A percentile compares a stretch with the other conserved stretches of the same genome.
These are phyloP conservation scores for Pseudopodoces humilis DNA, from an alignment of 2,113 vertebrate species.

Conservation along the genomic window DNA sequence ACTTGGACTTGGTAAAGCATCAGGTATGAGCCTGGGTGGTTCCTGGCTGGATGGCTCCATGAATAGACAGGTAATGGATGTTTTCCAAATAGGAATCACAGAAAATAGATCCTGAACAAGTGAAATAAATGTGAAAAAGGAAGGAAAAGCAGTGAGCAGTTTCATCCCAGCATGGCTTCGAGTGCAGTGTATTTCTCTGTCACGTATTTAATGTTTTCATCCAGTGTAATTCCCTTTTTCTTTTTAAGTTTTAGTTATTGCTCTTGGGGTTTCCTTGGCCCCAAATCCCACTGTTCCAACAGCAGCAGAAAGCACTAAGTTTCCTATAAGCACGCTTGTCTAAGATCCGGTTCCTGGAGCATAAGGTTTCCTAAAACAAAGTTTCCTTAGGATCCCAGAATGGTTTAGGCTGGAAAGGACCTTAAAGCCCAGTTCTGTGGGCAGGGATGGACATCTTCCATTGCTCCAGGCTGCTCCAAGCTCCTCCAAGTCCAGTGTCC, in stretches of 20 bases:
- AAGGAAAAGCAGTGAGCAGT: background rate
- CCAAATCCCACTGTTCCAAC: background rate
- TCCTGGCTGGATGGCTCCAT: background rate
- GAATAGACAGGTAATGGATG: background rate
- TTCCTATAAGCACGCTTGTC: background rate
- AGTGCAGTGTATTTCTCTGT: background rate
- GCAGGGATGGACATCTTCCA: background rate
- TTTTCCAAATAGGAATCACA: background rate
- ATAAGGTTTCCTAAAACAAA: background rate
- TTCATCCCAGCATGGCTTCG: background rate
- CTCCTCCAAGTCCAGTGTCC: background rate
- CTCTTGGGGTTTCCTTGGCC: background rate
- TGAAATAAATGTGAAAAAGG: background rate
- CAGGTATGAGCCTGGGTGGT: background rate
- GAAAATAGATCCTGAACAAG: background rate
- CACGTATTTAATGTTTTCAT: background rate
- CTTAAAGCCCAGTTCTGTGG: background rate
- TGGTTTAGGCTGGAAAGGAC: background rate
- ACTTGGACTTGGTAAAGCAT: no score
- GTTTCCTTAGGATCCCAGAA: background rate
- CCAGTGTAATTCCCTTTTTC: background rate
- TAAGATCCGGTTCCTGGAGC: background rate
- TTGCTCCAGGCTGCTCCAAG: background rate
- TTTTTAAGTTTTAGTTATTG: background rate
- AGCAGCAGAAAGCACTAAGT: background rate